Evolutionary conservation across 2,888 invertebrate genomes (phyloP).

Genomic region (Leptopilina drosophilae): DNA sequence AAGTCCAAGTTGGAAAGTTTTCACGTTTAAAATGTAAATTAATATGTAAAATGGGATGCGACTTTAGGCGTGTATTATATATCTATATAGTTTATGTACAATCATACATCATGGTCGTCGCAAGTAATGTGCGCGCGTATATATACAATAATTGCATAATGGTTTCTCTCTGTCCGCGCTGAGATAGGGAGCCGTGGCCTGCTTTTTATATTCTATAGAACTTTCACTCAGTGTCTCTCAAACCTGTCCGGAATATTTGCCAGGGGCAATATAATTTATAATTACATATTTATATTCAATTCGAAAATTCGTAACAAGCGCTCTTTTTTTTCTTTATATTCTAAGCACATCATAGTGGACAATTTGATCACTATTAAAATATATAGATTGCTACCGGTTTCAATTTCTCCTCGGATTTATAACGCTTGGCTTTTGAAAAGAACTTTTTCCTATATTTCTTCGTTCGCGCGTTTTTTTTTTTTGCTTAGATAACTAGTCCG

Average conservation of each 20-base stretch:
- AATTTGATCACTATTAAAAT: not conserved
- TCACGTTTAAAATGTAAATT: conserved; percentile 63
- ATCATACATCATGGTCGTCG: conserved; percentile 49
- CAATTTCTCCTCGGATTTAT: not conserved
- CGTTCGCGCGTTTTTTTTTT: not conserved
- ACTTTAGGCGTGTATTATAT: conserved; percentile 24
- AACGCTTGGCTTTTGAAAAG: not conserved
- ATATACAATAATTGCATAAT: conserved; percentile 66
- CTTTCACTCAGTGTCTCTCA: conserved; percentile 65
- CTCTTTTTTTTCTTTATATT: too few species aligned
- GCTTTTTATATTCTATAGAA: conserved; percentile 65
- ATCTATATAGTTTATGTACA: too few species aligned
- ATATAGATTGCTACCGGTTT: conserved; percentile 19
- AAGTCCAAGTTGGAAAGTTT: conserved; percentile 61
- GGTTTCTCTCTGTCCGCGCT: conserved; percentile 57
- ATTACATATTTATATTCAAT: not conserved
- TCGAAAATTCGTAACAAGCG: too few species aligned
- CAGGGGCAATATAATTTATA: not conserved
- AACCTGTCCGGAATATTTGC: conserved; percentile 24
- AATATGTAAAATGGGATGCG: conserved; percentile 47
- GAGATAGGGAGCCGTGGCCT: conserved; percentile 71
- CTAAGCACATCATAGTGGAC: too few species aligned
- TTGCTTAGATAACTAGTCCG: not conserved
- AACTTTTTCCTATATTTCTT: not conserved
- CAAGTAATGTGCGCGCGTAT: conserved; percentile 53